Conservation (phyloP, 1,140 invertebrate species). For the Cylas formicarius region DNA sequence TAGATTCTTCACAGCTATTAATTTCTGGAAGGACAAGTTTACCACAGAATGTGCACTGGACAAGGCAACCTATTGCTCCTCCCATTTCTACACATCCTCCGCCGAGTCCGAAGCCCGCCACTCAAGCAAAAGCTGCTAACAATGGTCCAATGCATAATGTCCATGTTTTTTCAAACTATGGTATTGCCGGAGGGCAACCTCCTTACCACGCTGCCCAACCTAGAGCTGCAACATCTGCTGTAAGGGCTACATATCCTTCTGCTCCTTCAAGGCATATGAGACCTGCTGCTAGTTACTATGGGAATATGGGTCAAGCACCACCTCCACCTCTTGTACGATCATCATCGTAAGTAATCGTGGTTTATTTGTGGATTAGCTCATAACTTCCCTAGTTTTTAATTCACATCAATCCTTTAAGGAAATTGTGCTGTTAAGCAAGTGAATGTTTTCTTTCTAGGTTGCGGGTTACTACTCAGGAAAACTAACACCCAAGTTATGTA, state of each 20-base stretch:
- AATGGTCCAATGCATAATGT: constrained; percentile 33
- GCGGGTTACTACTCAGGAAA: too few species aligned
- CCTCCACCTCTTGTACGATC: constrained; percentile 52
- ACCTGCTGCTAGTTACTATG: constrained; percentile 26
- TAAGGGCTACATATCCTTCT: constrained; percentile 41
- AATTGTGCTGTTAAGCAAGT: too few species aligned
- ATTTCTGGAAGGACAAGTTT: constrained; percentile 47
- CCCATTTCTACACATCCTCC: constrained; percentile 38
- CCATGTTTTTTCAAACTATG: constrained; percentile 29
- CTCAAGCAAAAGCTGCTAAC: constrained; percentile 45
- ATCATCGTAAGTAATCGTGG: constrained; percentile 30
- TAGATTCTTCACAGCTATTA: constrained; percentile 66
- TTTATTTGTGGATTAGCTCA: neutral
- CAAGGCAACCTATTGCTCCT: constrained; percentile 49
- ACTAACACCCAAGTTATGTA: too few species aligned
- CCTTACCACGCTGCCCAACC: constrained; percentile 30
- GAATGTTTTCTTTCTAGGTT: too few species aligned
- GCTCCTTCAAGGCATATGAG: constrained; percentile 39
- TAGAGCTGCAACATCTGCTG: constrained; percentile 27
- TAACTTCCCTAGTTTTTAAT: neutral
- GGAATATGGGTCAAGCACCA: constrained; percentile 44
- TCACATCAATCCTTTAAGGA: too few species aligned
- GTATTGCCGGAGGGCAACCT: constrained; percentile 28
- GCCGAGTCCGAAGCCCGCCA: constrained; percentile 45
- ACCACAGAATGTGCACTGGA: constrained; percentile 53